Evolutionary conservation across 2,797 vertebrate genomes (phyloP).

Genomic region (Morus bassanus): DNA sequence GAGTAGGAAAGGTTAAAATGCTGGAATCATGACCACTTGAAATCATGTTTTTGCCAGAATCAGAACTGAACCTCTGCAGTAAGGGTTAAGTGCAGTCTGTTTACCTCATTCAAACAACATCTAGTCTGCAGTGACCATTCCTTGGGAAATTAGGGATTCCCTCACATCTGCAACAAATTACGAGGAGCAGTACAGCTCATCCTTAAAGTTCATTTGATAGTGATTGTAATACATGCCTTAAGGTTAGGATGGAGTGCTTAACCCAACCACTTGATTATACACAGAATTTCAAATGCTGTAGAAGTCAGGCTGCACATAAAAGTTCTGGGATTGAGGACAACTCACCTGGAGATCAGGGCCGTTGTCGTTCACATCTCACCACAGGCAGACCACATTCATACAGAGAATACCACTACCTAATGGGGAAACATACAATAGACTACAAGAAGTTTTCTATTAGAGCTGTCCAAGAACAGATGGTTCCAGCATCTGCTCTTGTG

Average conservation of each 20-base stretch:
- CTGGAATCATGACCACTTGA: neutral
- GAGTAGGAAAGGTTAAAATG: neutral
- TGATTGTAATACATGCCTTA: slow-evolving; percentile 49
- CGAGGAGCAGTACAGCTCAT: slow-evolving; percentile 19
- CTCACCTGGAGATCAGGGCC: slow-evolving; percentile 1
- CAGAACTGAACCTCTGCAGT: neutral
- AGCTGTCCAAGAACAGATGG: slow-evolving; percentile 51
- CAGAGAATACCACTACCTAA: neutral
- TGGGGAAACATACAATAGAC: neutral
- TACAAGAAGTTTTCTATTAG: slow-evolving; percentile 41
- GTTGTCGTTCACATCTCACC: neutral
- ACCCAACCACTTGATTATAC: slow-evolving; percentile 17
- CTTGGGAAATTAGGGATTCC: slow-evolving; percentile 68
- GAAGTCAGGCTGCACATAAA: neutral
- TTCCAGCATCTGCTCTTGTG: slow-evolving; percentile 48
- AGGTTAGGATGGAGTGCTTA: slow-evolving; percentile 36
- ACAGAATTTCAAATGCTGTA: slow-evolving; percentile 30
- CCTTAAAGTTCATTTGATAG: slow-evolving; percentile 51
- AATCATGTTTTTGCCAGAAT: neutral
- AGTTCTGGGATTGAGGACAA: neutral
- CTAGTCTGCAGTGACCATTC: slow-evolving; percentile 45
- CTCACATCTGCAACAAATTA: slow-evolving; percentile 56
- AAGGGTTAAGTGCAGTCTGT: slow-evolving; percentile 35
- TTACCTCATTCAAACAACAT: slow-evolving; percentile 40
- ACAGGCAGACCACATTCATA: neutral